Evolutionary conservation across 1,140 invertebrate species (phyloP), one percentile per base, ranked within the genome.

Genomic region (Camponotus pennsylvanicus): DNA sequence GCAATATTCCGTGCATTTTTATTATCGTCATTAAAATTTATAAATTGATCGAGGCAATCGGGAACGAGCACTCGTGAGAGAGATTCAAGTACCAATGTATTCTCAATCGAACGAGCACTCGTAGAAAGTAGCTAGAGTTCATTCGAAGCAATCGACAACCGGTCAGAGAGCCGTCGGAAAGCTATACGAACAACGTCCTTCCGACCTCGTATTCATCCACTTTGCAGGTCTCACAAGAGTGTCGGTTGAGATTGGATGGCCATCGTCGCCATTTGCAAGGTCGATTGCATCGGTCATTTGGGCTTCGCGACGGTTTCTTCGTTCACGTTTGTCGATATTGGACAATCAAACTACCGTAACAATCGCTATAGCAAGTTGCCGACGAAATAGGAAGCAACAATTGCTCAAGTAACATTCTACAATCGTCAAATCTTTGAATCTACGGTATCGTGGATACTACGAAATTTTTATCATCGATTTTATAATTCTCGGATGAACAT

Each of bases 211-310:
- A 73, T 86, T 85, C 88, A 77, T 88, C 78, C 87, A 78, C 84
- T 90, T 89, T 66, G 55, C 87, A 78, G 71, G 40, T 55, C 71
- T 82, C 77, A 37, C 32, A 67, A 86, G 76, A 63, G 88, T 59
- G 88, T 84, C 88, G 88, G 63, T 40, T 73, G 79, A 90, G 88
- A 90, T 90, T 90, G 88, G 88, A 90, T 90, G 87, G 69, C 87
- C 82, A 89, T 90, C 88, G 87, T 89, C 71, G 78, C 88, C 88
- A 79, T 90, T 90, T 87, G 85, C 87, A 89, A 89, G 85, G 84
- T 85, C 89, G 80, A 90, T 85, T 87, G 85, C 85, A 57, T 84
- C 86, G 69, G 75, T 90, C 85, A 90, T 87, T 90, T 89, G 61
- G 69, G 42, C 37, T 71, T 45, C 42, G 67, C 66, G 80, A 73